phyloP scores from a whole-genome alignment of 2,797 vertebrate genomes.

The Hozukius guyotensis region DNA sequence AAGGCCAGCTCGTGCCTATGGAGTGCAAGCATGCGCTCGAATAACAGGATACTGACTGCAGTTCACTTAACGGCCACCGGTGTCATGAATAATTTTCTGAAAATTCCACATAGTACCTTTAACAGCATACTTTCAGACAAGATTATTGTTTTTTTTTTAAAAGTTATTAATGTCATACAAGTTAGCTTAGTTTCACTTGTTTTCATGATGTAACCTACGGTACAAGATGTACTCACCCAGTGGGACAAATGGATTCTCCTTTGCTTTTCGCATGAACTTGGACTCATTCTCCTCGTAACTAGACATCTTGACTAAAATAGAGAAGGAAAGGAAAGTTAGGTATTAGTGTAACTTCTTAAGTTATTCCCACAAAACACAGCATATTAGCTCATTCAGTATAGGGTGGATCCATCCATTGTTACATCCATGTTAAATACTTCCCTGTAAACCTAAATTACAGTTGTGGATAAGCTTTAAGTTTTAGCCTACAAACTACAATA shows the following conservation, averaged over 20 bases:
- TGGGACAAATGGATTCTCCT: slow-evolving; percentile 92
- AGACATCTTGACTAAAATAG: slow-evolving; percentile 81
- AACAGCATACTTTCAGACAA: not conserved
- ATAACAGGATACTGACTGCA: not conserved
- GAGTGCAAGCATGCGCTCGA: not conserved
- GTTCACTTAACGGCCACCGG: not conserved
- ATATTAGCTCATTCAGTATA: not conserved
- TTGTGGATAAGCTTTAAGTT: rapidly evolving
- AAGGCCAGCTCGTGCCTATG: too few relatives aligned
- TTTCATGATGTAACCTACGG: not conserved
- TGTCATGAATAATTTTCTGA: not conserved
- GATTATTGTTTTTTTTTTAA: not conserved
- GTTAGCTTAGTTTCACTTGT: not conserved
- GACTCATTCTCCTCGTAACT: slow-evolving; percentile 84
- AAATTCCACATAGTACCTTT: not conserved
- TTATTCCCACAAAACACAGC: not conserved
- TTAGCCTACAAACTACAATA: not conserved
- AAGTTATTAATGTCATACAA: not conserved
- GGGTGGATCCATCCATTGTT: not conserved
- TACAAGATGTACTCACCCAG: slow-evolving; percentile 78
- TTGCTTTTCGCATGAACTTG: slow-evolving; percentile 89
- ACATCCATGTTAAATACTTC: not conserved
- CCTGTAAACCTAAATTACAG: not conserved
- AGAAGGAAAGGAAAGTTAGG: not conserved
- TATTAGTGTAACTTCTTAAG: too few relatives aligned